Percentiles rank a stretch among this genome's conserved stretches.
These are phyloP conservation scores for Odocoileus hemionus DNA, from an alignment of 2,113 vertebrate species.

Conservation along the genomic window DNA sequence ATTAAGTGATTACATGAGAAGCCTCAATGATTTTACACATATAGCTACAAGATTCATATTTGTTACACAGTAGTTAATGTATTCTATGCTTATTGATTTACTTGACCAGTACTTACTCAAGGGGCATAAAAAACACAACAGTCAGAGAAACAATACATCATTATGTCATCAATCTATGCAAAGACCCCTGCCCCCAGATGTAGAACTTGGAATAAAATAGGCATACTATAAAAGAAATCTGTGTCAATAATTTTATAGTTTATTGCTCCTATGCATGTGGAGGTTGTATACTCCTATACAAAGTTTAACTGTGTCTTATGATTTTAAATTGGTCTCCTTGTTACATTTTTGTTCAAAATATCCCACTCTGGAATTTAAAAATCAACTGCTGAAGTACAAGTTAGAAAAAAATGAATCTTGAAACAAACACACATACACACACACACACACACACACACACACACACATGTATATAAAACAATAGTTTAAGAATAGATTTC, in stretches of 20 bases:
- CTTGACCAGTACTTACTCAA: slow-evolving; percentile 33
- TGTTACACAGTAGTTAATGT: not conserved
- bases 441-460: not conserved
- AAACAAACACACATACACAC: not conserved
- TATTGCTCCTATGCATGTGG: not conserved
- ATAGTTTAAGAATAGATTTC: not conserved
- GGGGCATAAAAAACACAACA: slow-evolving; percentile 15
- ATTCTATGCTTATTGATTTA: slow-evolving; percentile 58
- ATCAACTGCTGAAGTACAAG: not conserved
- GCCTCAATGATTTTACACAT: not conserved
- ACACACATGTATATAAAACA: not conserved
- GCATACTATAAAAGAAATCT: not conserved
- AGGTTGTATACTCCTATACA: not conserved
- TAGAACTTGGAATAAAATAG: slow-evolving; percentile 30
- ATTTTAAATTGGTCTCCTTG: not conserved
- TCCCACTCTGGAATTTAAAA: not conserved
- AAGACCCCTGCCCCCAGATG: not conserved
- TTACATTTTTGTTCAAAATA: not conserved
- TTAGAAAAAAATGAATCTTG: not conserved
- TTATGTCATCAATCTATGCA: slow-evolving; percentile 42
- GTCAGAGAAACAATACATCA: slow-evolving; percentile 31
- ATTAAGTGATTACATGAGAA: slow-evolving; percentile 8
- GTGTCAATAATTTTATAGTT: slow-evolving; percentile 23
- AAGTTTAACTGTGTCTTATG: not conserved
- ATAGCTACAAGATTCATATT: not conserved